Evolutionary conservation across 2,888 invertebrate genomes (phyloP).

Genomic region (Matsumyia berberina): DNA sequence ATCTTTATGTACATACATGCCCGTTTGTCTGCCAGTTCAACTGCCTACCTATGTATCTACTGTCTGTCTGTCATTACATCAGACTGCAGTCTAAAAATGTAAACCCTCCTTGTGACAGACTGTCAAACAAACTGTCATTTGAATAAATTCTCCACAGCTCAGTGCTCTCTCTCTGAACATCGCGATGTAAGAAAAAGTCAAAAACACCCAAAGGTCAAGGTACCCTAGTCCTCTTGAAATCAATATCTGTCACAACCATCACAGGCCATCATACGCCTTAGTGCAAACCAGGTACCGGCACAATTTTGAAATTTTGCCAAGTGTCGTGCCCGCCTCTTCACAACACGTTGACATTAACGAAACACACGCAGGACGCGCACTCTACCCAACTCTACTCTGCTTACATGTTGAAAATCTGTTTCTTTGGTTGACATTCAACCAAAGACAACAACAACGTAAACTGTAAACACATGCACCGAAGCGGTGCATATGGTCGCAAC

Average conservation of each 20-base stretch:
- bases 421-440: slow-evolving; percentile 27
- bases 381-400: slow-evolving; percentile 25
- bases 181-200: slow-evolving; percentile 4
- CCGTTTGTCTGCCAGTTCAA: too few species aligned
- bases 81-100: too few species aligned
- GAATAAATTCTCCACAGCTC: not conserved
- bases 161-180: not conserved
- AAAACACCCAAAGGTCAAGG: slow-evolving; percentile 50
- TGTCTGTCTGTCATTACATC: too few species aligned
- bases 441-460: slow-evolving; percentile 45
- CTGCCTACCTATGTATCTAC: too few species aligned
- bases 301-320: slow-evolving; percentile 53
- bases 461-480: slow-evolving; percentile 25
- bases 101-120: too few species aligned
- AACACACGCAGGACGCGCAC: slow-evolving; percentile 45
- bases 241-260: slow-evolving; percentile 41
- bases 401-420: slow-evolving; percentile 35
- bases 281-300: slow-evolving; percentile 45
- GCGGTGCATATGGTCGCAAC: slow-evolving; percentile 5
- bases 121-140: too few species aligned
- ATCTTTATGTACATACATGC: too few species aligned
- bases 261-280: slow-evolving; percentile 26
- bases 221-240: slow-evolving; percentile 47
- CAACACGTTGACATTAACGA: slow-evolving; percentile 50
- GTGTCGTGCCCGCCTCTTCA: slow-evolving; percentile 33